Percentiles rank a stretch among this genome's conserved stretches.
phyloP scores from a whole-genome alignment of 2,888 invertebrate species.

The Holacanthella duospinosa region DNA sequence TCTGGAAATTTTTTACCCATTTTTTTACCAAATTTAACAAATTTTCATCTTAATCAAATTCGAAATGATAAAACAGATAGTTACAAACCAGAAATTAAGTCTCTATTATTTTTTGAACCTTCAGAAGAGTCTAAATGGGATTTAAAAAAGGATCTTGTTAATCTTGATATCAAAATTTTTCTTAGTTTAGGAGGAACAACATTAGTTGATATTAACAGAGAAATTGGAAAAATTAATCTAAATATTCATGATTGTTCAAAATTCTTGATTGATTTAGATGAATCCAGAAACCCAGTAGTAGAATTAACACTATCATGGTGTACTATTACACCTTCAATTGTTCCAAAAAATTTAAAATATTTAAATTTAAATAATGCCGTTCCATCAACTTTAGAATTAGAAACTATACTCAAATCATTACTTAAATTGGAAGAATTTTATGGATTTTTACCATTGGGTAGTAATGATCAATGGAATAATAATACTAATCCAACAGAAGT shows the following conservation, averaged over 20 bases:
- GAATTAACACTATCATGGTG: slow-evolving; percentile 1
- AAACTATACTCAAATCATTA: neutral
- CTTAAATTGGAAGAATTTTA: slow-evolving; percentile 11
- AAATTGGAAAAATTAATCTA: slow-evolving; percentile 10
- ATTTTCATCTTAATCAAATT: slow-evolving; percentile 12
- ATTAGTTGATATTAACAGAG: slow-evolving; percentile 11
- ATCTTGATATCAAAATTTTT: neutral
- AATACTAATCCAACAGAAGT: neutral
- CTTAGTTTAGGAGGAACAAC: slow-evolving; percentile 12
- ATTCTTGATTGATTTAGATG: slow-evolving; percentile 6
- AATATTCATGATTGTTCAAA: slow-evolving; percentile 15
- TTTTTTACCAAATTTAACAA: slow-evolving; percentile 8
- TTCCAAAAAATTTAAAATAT: slow-evolving; percentile 14
- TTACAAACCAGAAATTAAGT: slow-evolving; percentile 13
- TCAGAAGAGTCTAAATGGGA: slow-evolving; percentile 1
- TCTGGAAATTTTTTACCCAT: slow-evolving; percentile 11
- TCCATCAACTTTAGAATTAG: slow-evolving; percentile 6
- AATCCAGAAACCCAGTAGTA: neutral
- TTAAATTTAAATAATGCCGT: slow-evolving; percentile 14
- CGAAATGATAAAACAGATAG: slow-evolving; percentile 14
- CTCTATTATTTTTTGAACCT: slow-evolving; percentile 15
- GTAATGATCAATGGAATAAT: neutral
- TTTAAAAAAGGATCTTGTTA: slow-evolving; percentile 14
- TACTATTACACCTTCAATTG: neutral
- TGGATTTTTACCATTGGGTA: neutral